Evolutionary conservation across 2,888 invertebrate genomes (phyloP).

Genomic region (Xestia xanthographa): DNA sequence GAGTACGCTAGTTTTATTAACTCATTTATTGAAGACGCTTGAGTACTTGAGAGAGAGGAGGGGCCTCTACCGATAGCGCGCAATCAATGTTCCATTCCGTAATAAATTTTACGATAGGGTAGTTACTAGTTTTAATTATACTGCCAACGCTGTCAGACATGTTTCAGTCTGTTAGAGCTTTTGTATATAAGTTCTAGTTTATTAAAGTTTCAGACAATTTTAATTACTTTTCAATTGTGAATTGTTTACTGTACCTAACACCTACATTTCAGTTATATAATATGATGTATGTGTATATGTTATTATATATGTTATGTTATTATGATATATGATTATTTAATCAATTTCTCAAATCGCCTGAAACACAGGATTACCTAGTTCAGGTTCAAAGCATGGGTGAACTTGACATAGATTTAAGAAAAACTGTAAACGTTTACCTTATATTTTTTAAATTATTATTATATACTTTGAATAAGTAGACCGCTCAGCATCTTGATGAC

Average conservation of each 20-base stretch:
- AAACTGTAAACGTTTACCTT: too few species aligned
- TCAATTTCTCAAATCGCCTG: too few species aligned
- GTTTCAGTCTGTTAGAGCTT: conserved; percentile 14
- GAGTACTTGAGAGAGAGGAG: background rate
- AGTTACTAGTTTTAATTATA: conserved; percentile 47
- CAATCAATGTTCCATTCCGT: conserved; percentile 31
- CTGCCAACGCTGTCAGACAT: conserved; percentile 18
- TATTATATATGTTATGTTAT: too few species aligned
- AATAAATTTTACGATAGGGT: conserved; percentile 31
- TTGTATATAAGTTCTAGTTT: conserved; percentile 22
- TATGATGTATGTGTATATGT: too few species aligned
- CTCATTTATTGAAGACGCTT: conserved; percentile 39
- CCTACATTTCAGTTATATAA: background rate
- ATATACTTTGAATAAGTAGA: background rate
- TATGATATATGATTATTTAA: too few species aligned
- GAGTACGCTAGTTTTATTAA: conserved; percentile 43
- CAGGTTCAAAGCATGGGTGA: too few species aligned
- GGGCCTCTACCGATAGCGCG: background rate
- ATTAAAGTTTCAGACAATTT: conserved; percentile 12
- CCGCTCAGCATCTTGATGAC: background rate
- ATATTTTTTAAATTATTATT: too few species aligned
- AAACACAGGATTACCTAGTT: too few species aligned
- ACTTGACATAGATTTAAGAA: too few species aligned
- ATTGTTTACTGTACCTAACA: background rate
- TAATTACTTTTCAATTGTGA: background rate